Conservation (phyloP, 2,113 vertebrate species). For the Taurulus bubalis region DNA sequence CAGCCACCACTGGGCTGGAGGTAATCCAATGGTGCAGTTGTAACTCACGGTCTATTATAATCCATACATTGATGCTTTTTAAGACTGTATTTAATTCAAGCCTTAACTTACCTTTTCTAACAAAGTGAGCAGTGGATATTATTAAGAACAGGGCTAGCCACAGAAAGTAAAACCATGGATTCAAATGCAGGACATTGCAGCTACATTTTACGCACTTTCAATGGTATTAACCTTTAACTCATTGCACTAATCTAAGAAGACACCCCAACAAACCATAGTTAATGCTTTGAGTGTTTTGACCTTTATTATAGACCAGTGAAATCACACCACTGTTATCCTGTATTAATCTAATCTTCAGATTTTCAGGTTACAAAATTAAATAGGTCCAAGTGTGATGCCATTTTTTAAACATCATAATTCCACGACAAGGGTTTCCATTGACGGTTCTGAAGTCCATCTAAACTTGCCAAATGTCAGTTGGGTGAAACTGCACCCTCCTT, state of each 20-base stretch:
- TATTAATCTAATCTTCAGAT: not conserved
- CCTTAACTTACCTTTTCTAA: not conserved
- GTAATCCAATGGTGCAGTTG: not conserved
- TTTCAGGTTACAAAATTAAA: conserved; percentile 11
- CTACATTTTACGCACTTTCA: not conserved
- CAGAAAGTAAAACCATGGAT: conserved; percentile 5
- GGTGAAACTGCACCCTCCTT: conserved; percentile 6
- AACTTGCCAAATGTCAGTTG: conserved; percentile 11
- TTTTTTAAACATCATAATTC: conserved; percentile 6
- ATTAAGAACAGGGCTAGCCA: not conserved
- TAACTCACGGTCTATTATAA: not conserved
- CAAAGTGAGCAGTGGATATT: not conserved
- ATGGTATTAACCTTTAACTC: conserved; percentile 5
- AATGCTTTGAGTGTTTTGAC: conserved; percentile 10
- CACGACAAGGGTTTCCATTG: not conserved
- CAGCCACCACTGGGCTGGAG: too few species aligned
- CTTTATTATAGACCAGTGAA: conserved; percentile 8
- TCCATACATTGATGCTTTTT: not conserved
- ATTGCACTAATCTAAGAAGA: conserved; percentile 10
- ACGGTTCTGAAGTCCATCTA: not conserved
- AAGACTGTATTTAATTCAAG: not conserved
- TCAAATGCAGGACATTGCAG: not conserved
- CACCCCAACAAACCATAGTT: conserved; percentile 2
- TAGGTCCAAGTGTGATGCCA: not conserved
- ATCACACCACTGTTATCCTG: conserved; percentile 2